A percentile compares a stretch with the other conserved stretches of the same genome.
These are phyloP conservation scores for Icerya purchasi DNA, from an alignment of 2,888 invertebrate genomes.

Conservation along the genomic window DNA sequence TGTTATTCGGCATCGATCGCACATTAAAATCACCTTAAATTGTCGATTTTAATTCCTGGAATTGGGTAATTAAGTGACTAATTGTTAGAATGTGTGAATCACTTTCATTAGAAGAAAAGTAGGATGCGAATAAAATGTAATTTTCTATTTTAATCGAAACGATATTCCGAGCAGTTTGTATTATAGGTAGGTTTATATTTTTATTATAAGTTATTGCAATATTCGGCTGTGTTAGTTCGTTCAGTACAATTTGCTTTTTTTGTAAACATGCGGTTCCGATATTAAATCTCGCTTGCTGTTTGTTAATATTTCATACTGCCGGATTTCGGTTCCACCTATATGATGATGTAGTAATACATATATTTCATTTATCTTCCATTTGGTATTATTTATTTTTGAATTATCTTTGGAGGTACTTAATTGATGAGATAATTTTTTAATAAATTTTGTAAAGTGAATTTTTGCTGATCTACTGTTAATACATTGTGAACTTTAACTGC, in stretches of 20 bases:
- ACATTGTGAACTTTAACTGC: no score
- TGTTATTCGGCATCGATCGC: not conserved
- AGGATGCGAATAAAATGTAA: not conserved
- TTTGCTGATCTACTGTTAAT: not conserved
- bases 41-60: not conserved
- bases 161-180: not conserved
- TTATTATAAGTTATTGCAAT: not conserved
- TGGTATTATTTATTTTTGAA: not conserved
- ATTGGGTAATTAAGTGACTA: not conserved
- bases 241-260: not conserved
- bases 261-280: not conserved
- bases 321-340: not conserved
- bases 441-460: not conserved
- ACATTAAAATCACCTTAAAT: not conserved
- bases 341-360: not conserved
- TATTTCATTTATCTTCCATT: not conserved
- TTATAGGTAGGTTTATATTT: not conserved
- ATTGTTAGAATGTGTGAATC: not conserved
- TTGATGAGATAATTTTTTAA: not conserved
- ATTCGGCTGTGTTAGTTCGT: not conserved
- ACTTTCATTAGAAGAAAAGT: not conserved
- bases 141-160: not conserved
- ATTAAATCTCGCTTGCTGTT: not conserved
- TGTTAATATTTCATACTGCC: not conserved
- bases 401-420: not conserved